These are phyloP conservation scores for Xylota segnis DNA, from an alignment of 2,888 invertebrate species.

Conservation along the genomic window DNA sequence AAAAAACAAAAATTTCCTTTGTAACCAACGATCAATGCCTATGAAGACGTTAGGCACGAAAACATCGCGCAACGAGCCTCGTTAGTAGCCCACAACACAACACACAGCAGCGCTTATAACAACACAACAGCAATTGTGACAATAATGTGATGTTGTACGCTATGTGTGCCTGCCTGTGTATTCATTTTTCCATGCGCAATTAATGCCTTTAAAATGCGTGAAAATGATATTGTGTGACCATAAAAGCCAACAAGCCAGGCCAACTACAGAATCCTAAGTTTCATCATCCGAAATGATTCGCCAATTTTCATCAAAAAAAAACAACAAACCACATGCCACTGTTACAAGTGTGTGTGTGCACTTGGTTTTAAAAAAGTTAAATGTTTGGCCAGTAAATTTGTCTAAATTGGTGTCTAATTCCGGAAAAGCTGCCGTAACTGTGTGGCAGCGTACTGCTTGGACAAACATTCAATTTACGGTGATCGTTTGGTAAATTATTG, in stretches of 20 bases:
- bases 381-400: slow-evolving; percentile 66
- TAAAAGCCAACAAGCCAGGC: slow-evolving; percentile 42
- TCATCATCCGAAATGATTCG: slow-evolving; percentile 54
- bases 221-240: slow-evolving; percentile 71
- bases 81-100: slow-evolving; percentile 37
- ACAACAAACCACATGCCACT: slow-evolving; percentile 18
- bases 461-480: slow-evolving; percentile 51
- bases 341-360: slow-evolving; percentile 1
- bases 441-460: slow-evolving; percentile 19
- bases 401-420: slow-evolving; percentile 57
- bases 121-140: slow-evolving; percentile 54
- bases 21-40: slow-evolving; percentile 41
- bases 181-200: slow-evolving; percentile 56
- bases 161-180: slow-evolving; percentile 4
- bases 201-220: slow-evolving; percentile 72
- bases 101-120: slow-evolving; percentile 18
- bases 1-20: slow-evolving; percentile 30
- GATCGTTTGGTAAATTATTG: slow-evolving; percentile 54
- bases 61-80: slow-evolving; percentile 56
- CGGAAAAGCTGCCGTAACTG: slow-evolving; percentile 40
- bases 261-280: slow-evolving; percentile 20
- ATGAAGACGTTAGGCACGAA: slow-evolving; percentile 55
- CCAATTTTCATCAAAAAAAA: slow-evolving; percentile 54
- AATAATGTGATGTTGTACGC: slow-evolving; percentile 51
- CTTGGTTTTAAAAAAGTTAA: slow-evolving; percentile 16